Evolutionary conservation across 2,113 vertebrate genomes (phyloP).

Genomic region (Sorex fumeus): DNA sequence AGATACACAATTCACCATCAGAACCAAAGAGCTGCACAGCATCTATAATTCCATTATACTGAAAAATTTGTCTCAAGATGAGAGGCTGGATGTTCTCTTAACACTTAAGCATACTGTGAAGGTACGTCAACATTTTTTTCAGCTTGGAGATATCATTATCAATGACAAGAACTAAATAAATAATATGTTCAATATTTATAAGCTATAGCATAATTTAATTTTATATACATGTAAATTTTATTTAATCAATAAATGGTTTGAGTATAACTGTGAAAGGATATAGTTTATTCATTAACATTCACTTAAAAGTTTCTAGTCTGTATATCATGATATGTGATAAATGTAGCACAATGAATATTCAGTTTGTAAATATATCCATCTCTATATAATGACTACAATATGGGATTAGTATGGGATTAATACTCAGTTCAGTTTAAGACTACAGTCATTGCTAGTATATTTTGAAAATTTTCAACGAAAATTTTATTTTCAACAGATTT

Average conservation of each 20-base stretch:
- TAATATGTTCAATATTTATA: constrained; percentile 22
- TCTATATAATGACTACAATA: constrained; percentile 20
- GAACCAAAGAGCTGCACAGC: constrained; percentile 92
- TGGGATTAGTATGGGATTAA: neutral
- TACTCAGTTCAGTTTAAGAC: neutral
- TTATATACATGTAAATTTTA: constrained; percentile 42
- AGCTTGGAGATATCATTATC: constrained; percentile 28
- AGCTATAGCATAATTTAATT: constrained; percentile 42
- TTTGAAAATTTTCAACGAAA: constrained; percentile 19
- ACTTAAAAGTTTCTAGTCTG: neutral
- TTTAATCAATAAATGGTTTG: constrained; percentile 31
- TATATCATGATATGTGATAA: constrained; percentile 26
- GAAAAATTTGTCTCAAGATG: constrained; percentile 86
- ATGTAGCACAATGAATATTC: neutral
- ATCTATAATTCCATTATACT: constrained; percentile 91
- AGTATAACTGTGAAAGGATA: constrained; percentile 1
- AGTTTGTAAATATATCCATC: constrained; percentile 23
- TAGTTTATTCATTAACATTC: constrained; percentile 29
- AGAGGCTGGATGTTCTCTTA: constrained; percentile 90
- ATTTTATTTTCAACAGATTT: constrained; percentile 39
- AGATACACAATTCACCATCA: constrained; percentile 92
- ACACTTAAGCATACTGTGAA: constrained; percentile 92
- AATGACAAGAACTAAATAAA: constrained; percentile 4
- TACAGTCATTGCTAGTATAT: neutral
- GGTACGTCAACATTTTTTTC: constrained; percentile 86